Conservation (phyloP, 2,113 vertebrate genomes). For the Sisor rabdophorus region DNA sequence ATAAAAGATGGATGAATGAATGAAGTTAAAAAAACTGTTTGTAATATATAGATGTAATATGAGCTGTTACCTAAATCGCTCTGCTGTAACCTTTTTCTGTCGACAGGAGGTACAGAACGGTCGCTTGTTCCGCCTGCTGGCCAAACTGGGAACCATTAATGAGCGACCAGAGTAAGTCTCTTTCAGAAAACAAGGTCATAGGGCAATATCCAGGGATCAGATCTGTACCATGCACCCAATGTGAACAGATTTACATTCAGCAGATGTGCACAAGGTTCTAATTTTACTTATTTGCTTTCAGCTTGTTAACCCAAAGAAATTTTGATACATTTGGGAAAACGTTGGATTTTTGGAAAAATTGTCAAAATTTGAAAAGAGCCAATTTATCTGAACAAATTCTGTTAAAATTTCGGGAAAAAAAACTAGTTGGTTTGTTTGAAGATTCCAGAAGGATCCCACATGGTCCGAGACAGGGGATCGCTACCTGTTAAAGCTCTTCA, state of each 20-base stretch:
- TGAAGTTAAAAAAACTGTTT: too few relatives aligned
- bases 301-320: not conserved
- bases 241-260: too few relatives aligned
- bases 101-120: slow-evolving; percentile 96
- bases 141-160: slow-evolving; percentile 99
- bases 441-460: slow-evolving; percentile 96
- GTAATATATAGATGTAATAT: not conserved
- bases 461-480: slow-evolving; percentile 99
- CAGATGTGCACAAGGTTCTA: too few relatives aligned
- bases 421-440: not conserved
- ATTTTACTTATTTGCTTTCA: too few relatives aligned
- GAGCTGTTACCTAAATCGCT: not conserved
- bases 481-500: slow-evolving; percentile 96
- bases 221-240: too few relatives aligned
- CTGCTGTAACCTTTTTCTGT: not conserved
- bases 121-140: slow-evolving; percentile 93
- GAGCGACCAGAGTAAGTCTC: slow-evolving; percentile 94
- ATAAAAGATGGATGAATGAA: too few relatives aligned
- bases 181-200: not conserved
- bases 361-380: too few relatives aligned
- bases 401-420: too few relatives aligned
- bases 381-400: too few relatives aligned
- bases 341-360: too few relatives aligned
- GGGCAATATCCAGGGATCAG: not conserved
- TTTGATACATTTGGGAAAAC: too few relatives aligned